These are phyloP conservation scores for Danio albolineatus DNA, from an alignment of 2,797 vertebrate genomes.

Conservation along the genomic window DNA sequence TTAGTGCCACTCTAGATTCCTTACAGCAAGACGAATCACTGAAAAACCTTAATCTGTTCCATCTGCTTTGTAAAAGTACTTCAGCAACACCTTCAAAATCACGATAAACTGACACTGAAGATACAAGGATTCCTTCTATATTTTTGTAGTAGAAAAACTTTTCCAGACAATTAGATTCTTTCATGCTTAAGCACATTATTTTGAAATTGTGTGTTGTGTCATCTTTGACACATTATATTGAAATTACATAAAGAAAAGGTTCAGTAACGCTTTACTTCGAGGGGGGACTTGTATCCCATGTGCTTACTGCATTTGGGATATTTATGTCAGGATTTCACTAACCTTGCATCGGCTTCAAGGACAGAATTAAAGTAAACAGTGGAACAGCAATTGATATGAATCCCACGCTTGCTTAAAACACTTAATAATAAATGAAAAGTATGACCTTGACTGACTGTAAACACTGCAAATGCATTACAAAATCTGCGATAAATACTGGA, in stretches of 20 bases:
- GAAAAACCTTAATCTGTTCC: background rate
- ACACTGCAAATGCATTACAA: conserved; percentile 11
- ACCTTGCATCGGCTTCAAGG: background rate
- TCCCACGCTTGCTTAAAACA: background rate
- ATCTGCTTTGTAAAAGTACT: background rate
- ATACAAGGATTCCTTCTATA: too few species aligned
- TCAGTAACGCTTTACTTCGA: too few species aligned
- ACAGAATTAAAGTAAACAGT: conserved; percentile 12
- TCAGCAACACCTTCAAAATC: background rate
- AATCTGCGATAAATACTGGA: conserved; percentile 18
- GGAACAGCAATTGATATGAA: background rate
- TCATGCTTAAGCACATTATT: too few species aligned
- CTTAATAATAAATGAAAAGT: background rate
- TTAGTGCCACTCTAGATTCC: conserved; percentile 5
- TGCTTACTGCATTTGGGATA: background rate
- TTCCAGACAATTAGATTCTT: too few species aligned
- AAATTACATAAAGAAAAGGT: too few species aligned
- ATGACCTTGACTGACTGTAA: conserved; percentile 8
- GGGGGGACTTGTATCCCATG: too few species aligned
- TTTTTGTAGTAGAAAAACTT: too few species aligned
- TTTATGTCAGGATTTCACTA: background rate
- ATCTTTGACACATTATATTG: too few species aligned
- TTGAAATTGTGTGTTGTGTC: too few species aligned
- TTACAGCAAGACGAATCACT: background rate
- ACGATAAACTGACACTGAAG: too few species aligned